Base-by-base conservation (phyloP, 2,113 vertebrate species). In the Mungos mungo region DNA sequence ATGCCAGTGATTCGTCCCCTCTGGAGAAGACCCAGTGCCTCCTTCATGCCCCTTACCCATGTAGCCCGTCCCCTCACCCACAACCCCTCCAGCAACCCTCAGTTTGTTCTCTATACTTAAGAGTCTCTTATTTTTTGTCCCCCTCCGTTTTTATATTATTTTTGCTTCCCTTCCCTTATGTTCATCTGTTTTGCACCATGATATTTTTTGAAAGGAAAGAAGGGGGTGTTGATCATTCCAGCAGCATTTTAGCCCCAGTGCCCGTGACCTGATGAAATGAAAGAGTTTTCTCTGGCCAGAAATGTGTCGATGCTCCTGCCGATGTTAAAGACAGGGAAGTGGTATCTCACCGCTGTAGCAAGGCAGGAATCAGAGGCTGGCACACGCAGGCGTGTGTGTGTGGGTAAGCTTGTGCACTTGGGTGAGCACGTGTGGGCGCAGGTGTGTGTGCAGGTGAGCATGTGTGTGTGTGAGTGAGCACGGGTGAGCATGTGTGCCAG, bases 131-230 rank as follows among this genome's bases (percentile, higher is more conserved):
- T 60, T 21, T 60, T 60, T 60, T 60, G 57, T 57, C 21, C 57
- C 21, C 21, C 57, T 60, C 57, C 57, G 57, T 23, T 60, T 60
- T 60, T 60, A 23, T 60, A 60, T 60, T 60, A 23, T 60, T 23
- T 60, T 60, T 60, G 8, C 57, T 60, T 60, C 57, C 57, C 57
- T 60, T 60, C 57, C 57, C 21, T 57, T 60, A 60, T 60, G 57
- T 60, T 60, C 57, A 23, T 60, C 57, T 23, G 57, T 60, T 60
- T 60, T 60, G 57, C 23, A 60, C 21, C 57, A 60, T 60, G 57
- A 60, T 60, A 60, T 88, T 97, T 97, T 88, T 96, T 97, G 57
- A 81, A 74, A 79, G 92, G 45, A 85, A 96, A 77, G 87, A 81
- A 4, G 33, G 66, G 5, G 19, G 5, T 45, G 33, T 88, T 35